These are phyloP conservation scores for Ascaphus truei DNA, from an alignment of 2,113 vertebrate genomes.

Conservation along the genomic window DNA sequence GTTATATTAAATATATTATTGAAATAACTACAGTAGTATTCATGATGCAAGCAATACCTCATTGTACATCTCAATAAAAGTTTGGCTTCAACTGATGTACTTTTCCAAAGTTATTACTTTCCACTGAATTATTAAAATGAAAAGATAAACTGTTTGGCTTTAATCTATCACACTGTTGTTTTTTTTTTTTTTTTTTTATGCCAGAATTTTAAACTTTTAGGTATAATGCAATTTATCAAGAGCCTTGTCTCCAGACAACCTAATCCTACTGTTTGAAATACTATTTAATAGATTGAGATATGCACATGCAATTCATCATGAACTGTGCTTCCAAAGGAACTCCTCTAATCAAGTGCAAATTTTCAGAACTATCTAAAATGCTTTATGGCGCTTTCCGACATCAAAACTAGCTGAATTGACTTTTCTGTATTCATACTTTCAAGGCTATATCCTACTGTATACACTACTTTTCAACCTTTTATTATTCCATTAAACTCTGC, in stretches of 20 bases:
- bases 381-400: constrained; percentile 5
- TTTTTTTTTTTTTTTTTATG: constrained; percentile 36
- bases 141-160: constrained; percentile 35
- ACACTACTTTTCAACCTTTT: neutral
- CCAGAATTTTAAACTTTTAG: constrained; percentile 31
- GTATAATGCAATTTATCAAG: constrained; percentile 33
- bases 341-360: constrained; percentile 31
- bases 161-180: constrained; percentile 31
- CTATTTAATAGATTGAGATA: constrained; percentile 36
- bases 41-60: constrained; percentile 15
- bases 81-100: constrained; percentile 28
- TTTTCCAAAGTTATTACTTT: constrained; percentile 22
- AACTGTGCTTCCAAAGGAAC: constrained; percentile 13
- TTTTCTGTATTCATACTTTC: neutral
- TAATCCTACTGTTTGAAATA: constrained; percentile 33
- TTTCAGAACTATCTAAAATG: constrained; percentile 19
- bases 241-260: constrained; percentile 34
- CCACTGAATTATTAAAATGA: constrained; percentile 27
- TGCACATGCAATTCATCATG: constrained; percentile 34
- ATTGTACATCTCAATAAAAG: constrained; percentile 17
- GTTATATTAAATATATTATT: constrained; percentile 19
- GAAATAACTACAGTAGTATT: constrained; percentile 12
- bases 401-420: constrained; percentile 14
- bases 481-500: neutral
- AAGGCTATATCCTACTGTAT: neutral